A percentile compares a stretch with the other conserved stretches of the same genome.
phyloP scores from a whole-genome alignment of 2,888 invertebrate species.

The Nomada ferruginata region DNA sequence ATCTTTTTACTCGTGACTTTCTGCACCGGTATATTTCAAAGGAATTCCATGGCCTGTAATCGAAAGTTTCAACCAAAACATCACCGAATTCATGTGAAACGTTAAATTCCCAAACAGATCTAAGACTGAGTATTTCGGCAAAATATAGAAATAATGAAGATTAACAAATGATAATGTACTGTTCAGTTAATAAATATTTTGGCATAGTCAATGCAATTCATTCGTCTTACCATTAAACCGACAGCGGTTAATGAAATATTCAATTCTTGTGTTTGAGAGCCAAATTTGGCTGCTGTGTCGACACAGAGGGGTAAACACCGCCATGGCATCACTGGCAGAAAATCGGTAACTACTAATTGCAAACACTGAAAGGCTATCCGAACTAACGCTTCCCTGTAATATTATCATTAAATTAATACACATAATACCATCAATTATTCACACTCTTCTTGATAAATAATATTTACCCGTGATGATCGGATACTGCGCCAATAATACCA shows the following conservation, averaged over 20 bases:
- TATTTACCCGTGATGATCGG: slow-evolving; percentile 93
- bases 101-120: background rate
- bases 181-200: background rate
- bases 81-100: slow-evolving; percentile 20
- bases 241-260: slow-evolving; percentile 99
- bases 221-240: slow-evolving; percentile 92
- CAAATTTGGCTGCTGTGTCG: slow-evolving; percentile 97
- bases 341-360: slow-evolving; percentile 97
- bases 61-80: slow-evolving; percentile 32
- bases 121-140: background rate
- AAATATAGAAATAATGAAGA: background rate
- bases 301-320: slow-evolving; percentile 95
- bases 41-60: slow-evolving; percentile 33
- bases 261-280: slow-evolving; percentile 97
- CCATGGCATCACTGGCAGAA: slow-evolving; percentile 96
- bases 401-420: slow-evolving; percentile 3
- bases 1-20: slow-evolving; percentile 30
- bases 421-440: background rate
- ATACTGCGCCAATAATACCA: slow-evolving; percentile 97
- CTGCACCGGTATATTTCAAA: slow-evolving; percentile 30
- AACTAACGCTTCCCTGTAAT: slow-evolving; percentile 92
- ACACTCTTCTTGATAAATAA: slow-evolving; percentile 4
- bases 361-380: slow-evolving; percentile 98
- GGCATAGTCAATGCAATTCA: background rate
- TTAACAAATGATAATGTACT: slow-evolving; percentile 15